phyloP scores from a whole-genome alignment of 2,113 vertebrate genomes.

The Lamprotornis superbus region DNA sequence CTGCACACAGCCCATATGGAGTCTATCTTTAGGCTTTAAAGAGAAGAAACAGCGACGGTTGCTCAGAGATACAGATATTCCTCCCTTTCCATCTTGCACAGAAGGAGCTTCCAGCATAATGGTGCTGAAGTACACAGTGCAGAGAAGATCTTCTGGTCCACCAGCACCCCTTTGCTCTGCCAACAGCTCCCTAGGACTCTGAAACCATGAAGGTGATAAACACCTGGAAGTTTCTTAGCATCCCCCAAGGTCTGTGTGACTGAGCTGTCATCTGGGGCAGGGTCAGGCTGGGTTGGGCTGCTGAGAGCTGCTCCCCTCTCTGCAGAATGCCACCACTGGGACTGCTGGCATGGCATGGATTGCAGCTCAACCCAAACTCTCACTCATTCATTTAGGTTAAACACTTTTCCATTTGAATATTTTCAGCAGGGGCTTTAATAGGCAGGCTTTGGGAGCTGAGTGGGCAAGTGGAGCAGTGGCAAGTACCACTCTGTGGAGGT shows the following conservation, averaged over 20 bases:
- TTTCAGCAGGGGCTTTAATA: neutral
- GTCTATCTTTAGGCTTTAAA: slow-evolving; percentile 33
- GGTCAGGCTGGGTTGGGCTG: neutral
- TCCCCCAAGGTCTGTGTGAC: neutral
- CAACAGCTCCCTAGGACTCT: fast-evolving
- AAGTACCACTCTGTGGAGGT: neutral
- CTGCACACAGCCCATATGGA: slow-evolving; percentile 16
- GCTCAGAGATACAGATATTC: slow-evolving; percentile 23
- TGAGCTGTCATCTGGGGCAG: fast-evolving
- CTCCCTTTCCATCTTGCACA: neutral
- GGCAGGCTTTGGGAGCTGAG: neutral
- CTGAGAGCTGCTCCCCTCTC: fast-evolving
- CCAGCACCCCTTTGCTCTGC: neutral
- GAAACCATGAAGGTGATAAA: neutral
- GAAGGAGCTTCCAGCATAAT: neutral
- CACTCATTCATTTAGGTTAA: neutral
- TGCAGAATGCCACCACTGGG: neutral
- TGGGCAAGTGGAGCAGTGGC: neutral
- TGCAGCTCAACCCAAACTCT: neutral
- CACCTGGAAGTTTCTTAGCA: neutral
- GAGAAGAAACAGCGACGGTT: neutral
- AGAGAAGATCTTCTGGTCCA: neutral
- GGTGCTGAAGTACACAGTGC: fast-evolving
- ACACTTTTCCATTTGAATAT: neutral
- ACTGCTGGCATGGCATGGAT: fast-evolving